Conservation (phyloP, 1,140 invertebrate genomes). For the Mesaphorura yosii region DNA sequence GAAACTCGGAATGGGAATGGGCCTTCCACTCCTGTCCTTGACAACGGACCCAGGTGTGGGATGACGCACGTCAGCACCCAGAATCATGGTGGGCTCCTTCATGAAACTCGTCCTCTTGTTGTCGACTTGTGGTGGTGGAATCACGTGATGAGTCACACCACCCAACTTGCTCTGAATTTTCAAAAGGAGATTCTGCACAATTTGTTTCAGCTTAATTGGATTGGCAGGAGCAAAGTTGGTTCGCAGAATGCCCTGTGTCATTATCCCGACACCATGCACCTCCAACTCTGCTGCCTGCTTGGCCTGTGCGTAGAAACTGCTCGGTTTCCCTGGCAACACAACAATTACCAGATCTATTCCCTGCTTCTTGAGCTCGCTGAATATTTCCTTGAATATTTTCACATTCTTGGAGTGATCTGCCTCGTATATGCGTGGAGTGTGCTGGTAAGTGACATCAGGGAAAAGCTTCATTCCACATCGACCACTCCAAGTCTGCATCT, state of each 20-base stretch:
- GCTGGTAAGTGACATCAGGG: no score
- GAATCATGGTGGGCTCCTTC: slow-evolving; percentile 47
- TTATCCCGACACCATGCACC: slow-evolving; percentile 49
- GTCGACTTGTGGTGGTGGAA: neutral
- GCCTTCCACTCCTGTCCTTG: neutral
- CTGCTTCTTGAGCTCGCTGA: neutral
- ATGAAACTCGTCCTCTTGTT: slow-evolving; percentile 33
- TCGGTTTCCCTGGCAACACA: slow-evolving; percentile 17
- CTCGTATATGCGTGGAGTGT: neutral
- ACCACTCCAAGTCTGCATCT: neutral
- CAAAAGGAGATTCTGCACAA: slow-evolving; percentile 58
- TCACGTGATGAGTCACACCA: slow-evolving; percentile 61
- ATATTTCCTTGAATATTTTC: neutral
- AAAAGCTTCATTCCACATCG: neutral
- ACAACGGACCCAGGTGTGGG: slow-evolving; percentile 48
- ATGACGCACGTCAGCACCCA: slow-evolving; percentile 83
- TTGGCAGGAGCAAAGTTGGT: slow-evolving; percentile 40
- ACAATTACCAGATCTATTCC: slow-evolving; percentile 12
- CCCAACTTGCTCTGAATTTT: slow-evolving; percentile 80
- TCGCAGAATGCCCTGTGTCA: slow-evolving; percentile 72
- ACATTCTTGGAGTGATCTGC: neutral
- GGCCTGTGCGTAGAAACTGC: slow-evolving; percentile 4
- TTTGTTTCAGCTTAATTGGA: slow-evolving; percentile 31
- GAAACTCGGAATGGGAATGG: slow-evolving; percentile 12
- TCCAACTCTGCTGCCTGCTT: slow-evolving; percentile 51